These are phyloP conservation scores for Podarcis cretensis DNA, from an alignment of 2,113 vertebrate genomes.

Conservation along the genomic window DNA sequence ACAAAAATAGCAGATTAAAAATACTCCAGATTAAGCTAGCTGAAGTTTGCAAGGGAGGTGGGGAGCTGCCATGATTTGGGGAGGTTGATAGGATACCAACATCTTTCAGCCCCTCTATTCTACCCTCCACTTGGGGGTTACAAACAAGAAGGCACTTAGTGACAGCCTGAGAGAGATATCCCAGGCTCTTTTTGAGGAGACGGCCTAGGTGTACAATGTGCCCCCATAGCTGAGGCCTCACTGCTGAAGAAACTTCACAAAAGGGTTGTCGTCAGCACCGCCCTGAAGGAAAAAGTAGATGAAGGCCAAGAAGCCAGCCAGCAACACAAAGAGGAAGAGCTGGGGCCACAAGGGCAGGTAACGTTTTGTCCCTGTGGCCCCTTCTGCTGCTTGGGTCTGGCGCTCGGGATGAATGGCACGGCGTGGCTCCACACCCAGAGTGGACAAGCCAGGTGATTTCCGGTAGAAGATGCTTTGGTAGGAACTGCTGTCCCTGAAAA, in stretches of 20 bases:
- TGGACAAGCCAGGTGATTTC: constrained; percentile 5
- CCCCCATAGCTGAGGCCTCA: background rate
- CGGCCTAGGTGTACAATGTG: background rate
- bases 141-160: constrained; percentile 20
- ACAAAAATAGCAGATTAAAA: constrained; percentile 21
- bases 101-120: background rate
- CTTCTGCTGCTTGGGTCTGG: background rate
- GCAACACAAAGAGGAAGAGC: background rate
- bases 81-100: background rate
- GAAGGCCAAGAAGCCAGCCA: constrained; percentile 12
- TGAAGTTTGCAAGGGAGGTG: background rate
- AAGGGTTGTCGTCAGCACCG: constrained; percentile 13
- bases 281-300: constrained; percentile 13
- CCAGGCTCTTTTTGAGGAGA: background rate
- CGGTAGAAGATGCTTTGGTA: constrained; percentile 27
- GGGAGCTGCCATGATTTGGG: background rate
- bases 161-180: background rate
- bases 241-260: background rate
- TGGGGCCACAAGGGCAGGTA: background rate
- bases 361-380: background rate
- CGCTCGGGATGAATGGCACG: constrained; percentile 20
- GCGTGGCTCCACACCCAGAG: constrained; percentile 14
- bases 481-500: constrained; percentile 14
- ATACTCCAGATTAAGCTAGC: background rate
- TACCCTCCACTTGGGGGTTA: background rate